Conservation (phyloP, 1,140 invertebrate species). For the Campodea augens region DNA sequence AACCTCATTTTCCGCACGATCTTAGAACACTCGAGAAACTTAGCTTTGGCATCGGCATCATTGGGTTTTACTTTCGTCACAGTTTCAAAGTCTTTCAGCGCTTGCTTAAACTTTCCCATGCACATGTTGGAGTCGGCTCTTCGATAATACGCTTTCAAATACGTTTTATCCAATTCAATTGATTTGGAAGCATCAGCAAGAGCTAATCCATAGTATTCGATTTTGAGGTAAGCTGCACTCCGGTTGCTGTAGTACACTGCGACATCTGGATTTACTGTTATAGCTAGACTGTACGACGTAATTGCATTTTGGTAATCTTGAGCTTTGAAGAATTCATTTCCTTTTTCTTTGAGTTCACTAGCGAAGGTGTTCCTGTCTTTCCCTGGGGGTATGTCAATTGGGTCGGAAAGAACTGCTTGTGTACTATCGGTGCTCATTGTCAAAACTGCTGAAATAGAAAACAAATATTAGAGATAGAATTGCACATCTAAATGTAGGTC, state of each 20-base stretch:
- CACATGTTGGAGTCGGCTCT: constrained; percentile 93
- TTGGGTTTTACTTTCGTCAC: constrained; percentile 76
- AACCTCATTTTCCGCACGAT: constrained; percentile 88
- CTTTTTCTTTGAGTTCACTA: no score
- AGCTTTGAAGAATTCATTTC: no score
- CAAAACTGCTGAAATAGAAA: no score
- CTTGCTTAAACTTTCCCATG: constrained; percentile 89
- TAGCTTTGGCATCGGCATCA: constrained; percentile 85
- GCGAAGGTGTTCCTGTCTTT: no score
- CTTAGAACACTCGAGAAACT: constrained; percentile 88
- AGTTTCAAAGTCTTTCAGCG: constrained; percentile 89
- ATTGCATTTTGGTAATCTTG: no score
- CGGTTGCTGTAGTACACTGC: constrained; percentile 84
- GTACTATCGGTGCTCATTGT: no score
- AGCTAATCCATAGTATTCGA: constrained; percentile 86
- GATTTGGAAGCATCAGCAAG: constrained; percentile 78
- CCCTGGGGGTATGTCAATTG: no score
- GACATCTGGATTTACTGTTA: no score
- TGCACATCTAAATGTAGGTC: no score
- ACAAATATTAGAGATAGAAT: no score
- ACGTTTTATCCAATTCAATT: constrained; percentile 70
- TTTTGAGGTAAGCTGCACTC: constrained; percentile 81
- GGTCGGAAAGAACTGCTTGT: no score
- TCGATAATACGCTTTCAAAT: constrained; percentile 88
- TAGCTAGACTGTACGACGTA: no score